A percentile compares a stretch with the other conserved stretches of the same genome.
These are phyloP conservation scores for Nymphicus hollandicus DNA, from an alignment of 2,113 vertebrate genomes.

Conservation along the genomic window DNA sequence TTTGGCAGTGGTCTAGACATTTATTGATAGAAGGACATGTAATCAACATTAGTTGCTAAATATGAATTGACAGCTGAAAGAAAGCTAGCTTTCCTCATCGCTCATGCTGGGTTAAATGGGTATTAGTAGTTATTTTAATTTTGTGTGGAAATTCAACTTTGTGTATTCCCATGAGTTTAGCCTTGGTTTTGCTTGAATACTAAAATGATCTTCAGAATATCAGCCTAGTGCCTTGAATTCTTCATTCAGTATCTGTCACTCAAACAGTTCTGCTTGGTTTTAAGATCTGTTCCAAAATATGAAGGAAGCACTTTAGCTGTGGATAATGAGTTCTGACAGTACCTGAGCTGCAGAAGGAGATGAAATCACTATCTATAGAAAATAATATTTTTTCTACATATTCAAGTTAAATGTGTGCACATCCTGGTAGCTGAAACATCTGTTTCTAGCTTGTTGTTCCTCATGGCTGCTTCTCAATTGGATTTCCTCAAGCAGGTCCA, in stretches of 20 bases:
- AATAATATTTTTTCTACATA: conserved; percentile 66
- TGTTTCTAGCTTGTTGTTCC: conserved; percentile 97
- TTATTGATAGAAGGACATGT: background rate
- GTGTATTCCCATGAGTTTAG: background rate
- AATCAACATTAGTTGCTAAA: background rate
- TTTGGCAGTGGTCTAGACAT: background rate
- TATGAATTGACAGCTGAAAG: background rate
- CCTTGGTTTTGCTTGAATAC: background rate
- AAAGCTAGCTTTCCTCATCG: background rate
- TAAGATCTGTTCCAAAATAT: conserved; percentile 43
- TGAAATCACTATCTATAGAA: conserved; percentile 57
- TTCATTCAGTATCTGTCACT: background rate
- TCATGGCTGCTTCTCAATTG: conserved; percentile 99
- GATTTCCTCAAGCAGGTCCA: conserved; percentile 98
- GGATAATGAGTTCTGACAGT: conserved; percentile 53
- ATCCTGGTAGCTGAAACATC: conserved; percentile 87
- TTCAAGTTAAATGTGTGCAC: conserved; percentile 73
- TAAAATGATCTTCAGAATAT: background rate
- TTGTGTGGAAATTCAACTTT: background rate
- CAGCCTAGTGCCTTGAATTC: background rate
- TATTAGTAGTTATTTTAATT: background rate
- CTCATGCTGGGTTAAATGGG: background rate
- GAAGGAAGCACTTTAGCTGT: conserved; percentile 11
- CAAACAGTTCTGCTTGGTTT: conserved; percentile 33
- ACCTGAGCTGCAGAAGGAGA: conserved; percentile 10